phyloP scores from a whole-genome alignment of 2,888 invertebrate genomes.

The Drosophila neonasuta region DNA sequence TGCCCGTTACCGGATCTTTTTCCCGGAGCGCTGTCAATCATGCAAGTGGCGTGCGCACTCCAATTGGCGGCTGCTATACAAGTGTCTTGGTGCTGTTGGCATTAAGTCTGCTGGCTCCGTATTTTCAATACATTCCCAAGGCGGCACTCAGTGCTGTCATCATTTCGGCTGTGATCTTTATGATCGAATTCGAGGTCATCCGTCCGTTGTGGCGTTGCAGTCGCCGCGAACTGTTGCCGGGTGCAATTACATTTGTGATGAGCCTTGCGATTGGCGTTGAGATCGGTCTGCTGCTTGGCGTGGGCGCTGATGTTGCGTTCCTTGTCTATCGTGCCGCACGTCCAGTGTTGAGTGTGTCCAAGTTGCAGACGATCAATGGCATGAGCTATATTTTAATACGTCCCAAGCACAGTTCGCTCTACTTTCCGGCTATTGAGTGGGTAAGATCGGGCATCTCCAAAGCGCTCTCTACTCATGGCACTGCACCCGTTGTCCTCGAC shows the following conservation, averaged over 20 bases:
- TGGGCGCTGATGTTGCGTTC: constrained; percentile 89
- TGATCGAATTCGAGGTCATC: constrained; percentile 95
- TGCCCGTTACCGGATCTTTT: constrained; percentile 95
- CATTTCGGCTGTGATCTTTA: constrained; percentile 96
- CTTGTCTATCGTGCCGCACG: constrained; percentile 91
- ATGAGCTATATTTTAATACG: constrained; percentile 89
- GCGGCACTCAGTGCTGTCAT: constrained; percentile 95
- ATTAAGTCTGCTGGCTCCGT: constrained; percentile 92
- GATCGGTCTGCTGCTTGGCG: constrained; percentile 92
- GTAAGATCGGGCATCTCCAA: constrained; percentile 90
- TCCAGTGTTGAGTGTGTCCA: constrained; percentile 89
- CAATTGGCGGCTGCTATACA: constrained; percentile 92
- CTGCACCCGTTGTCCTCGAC: constrained; percentile 90
- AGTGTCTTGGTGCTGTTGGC: constrained; percentile 91
- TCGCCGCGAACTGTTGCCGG: constrained; percentile 89
- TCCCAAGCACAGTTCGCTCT: constrained; percentile 89
- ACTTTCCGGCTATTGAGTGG: constrained; percentile 93
- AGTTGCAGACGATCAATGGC: constrained; percentile 87
- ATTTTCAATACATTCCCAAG: constrained; percentile 94
- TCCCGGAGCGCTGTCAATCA: constrained; percentile 96
- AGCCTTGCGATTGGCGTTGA: constrained; percentile 93
- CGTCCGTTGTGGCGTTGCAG: constrained; percentile 93
- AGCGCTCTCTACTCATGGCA: constrained; percentile 87
- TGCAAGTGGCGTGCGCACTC: constrained; percentile 95
- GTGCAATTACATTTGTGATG: constrained; percentile 92